Percentiles rank a stretch among this genome's conserved stretches.
phyloP scores from a whole-genome alignment of 64 coral and sea anemone genomes.

The Cladopsammia gracilis region DNA sequence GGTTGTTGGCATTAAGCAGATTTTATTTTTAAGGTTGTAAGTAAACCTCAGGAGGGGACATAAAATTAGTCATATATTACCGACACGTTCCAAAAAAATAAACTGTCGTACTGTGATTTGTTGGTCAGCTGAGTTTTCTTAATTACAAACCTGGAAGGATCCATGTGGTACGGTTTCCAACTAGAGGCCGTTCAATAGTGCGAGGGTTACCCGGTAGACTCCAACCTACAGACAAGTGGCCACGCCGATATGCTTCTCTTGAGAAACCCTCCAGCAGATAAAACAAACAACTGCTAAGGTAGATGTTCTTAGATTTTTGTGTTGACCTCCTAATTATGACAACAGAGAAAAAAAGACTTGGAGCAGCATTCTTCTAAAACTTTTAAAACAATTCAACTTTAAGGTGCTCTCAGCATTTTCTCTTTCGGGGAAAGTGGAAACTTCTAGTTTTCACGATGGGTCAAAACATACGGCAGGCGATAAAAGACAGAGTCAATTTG shows the following conservation, averaged over 20 bases:
- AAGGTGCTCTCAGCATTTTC: too few species aligned
- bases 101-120: background rate
- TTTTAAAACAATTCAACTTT: too few species aligned
- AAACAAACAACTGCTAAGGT: background rate
- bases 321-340: background rate
- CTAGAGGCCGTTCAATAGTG: background rate
- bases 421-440: too few species aligned
- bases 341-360: background rate
- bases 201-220: background rate
- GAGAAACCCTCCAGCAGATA: conserved; percentile 11
- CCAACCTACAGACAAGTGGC: conserved; percentile 6
- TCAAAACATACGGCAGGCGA: too few species aligned
- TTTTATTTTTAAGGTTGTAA: too few species aligned
- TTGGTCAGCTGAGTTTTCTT: background rate
- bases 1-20: too few species aligned
- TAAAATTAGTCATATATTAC: background rate
- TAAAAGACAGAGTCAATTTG: too few species aligned
- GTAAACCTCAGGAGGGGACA: background rate
- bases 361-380: too few species aligned
- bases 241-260: background rate
- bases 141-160: background rate
- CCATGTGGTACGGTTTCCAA: background rate
- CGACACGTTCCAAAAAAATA: background rate
- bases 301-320: conserved; percentile 1
- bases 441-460: too few species aligned